phyloP scores from a whole-genome alignment of 92 coral and sea anemone genomes.

The Phenganax subtilis region DNA sequence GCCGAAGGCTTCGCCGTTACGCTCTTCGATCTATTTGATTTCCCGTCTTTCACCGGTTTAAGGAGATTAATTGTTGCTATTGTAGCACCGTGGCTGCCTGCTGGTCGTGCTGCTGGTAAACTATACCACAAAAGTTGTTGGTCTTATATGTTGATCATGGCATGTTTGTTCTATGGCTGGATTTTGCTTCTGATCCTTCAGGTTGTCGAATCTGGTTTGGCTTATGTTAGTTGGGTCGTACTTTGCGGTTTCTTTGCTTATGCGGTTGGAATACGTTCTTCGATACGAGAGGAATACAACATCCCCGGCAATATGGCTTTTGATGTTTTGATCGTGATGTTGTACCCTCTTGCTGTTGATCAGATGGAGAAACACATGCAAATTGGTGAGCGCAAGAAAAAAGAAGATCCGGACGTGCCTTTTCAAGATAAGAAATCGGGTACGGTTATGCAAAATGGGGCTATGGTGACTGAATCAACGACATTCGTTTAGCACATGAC shows the following conservation, averaged over 20 bases:
- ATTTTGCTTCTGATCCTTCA: conserved; percentile 50
- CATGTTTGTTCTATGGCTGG: conserved; percentile 59
- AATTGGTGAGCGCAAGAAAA: conserved; percentile 31
- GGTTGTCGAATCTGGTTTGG: conserved; percentile 49
- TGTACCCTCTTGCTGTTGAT: conserved; percentile 66
- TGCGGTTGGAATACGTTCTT: conserved; percentile 53
- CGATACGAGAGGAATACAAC: conserved; percentile 65
- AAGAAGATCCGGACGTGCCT: conserved; percentile 10
- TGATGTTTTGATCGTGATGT: conserved; percentile 62
- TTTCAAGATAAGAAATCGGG: conserved; percentile 13
- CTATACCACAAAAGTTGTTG: conserved; percentile 42
- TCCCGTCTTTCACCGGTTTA: conserved; percentile 42
- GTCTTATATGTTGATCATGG: conserved; percentile 55
- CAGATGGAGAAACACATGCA: conserved; percentile 75
- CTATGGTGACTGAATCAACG: background rate
- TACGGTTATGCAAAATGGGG: conserved; percentile 10
- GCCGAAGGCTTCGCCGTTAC: conserved; percentile 54
- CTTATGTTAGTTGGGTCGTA: conserved; percentile 62
- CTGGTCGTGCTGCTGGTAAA: conserved; percentile 62
- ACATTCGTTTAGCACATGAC: conserved; percentile 14
- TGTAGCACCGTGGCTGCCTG: conserved; percentile 60
- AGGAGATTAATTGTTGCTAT: conserved; percentile 47
- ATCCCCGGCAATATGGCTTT: conserved; percentile 70
- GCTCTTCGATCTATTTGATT: conserved; percentile 58
- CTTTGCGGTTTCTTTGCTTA: conserved; percentile 63